Evolutionary conservation across 1,140 invertebrate genomes (phyloP), one percentile per base, ranked within the genome.

Genomic region (Sitodiplosis mosellana): DNA sequence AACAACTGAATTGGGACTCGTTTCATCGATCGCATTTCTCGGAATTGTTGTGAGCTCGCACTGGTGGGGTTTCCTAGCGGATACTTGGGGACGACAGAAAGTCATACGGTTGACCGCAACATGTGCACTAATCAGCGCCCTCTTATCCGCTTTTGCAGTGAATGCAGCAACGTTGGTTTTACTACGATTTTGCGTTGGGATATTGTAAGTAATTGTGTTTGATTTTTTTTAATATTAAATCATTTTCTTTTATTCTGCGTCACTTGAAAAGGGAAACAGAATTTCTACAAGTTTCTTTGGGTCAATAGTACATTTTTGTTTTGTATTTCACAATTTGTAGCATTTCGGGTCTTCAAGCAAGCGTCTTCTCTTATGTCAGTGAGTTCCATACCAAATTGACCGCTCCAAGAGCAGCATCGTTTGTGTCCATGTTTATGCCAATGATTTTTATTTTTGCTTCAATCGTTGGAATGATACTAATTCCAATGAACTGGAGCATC

Each of bases 51-150:
- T 73, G 4, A 72, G 67, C 12, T 73, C 71, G 0, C 72, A 73
- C 57, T 61, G 84, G 22, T 87, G 85, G 84, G 86, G 86, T 21
- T 84, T 78, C 46, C 54, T 88, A 14, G 80, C 81, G 0, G 87
- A 91, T 58, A 77, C 78, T 0, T 67, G 73, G 19, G 87, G 87
- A 0, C 70, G 86, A 1, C 69, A 74, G 17, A 71, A 72, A 3
- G 69, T 85, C 4, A 66, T 89, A 44, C 64, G 81, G 8, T 70
- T 72, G 15, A 80, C 83, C 0, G 76, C 83, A 52, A 53, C 75
- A 1, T 57, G 80, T 0, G 80, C 83, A 47, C 71, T 72, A 2
- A 51, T 82, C 1, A 74, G 77, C 48, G 78, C 77, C 0, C 58
- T 81, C 1, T 51, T 77, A 0, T 76, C 79, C 7, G 77, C 77